These are phyloP conservation scores for Serilophus lunatus DNA, from an alignment of 2,113 vertebrate species.

Conservation along the genomic window DNA sequence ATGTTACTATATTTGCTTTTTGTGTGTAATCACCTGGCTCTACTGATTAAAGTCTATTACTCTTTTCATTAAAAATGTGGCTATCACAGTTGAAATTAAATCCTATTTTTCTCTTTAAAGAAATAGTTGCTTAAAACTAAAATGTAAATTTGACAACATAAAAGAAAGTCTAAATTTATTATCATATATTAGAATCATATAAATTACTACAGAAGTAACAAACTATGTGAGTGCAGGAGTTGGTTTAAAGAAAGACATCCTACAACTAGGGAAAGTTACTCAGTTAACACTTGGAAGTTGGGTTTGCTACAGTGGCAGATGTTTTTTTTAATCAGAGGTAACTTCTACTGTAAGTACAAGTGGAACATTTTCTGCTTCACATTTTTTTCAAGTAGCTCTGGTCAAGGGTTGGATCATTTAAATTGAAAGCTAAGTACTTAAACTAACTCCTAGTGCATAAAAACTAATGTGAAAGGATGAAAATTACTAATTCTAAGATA, in stretches of 20 bases:
- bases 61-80: neutral
- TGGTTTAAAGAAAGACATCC: neutral
- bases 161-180: neutral
- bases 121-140: neutral
- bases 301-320: neutral
- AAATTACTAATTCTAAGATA: neutral
- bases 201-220: neutral
- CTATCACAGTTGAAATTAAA: neutral
- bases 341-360: neutral
- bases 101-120: neutral
- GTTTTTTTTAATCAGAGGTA: neutral
- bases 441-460: rapidly evolving
- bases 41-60: neutral
- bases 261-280: neutral
- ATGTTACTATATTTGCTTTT: neutral
- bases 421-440: neutral
- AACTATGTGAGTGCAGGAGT: neutral
- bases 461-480: neutral
- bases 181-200: neutral
- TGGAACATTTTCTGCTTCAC: neutral
- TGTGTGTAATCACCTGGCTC: neutral
- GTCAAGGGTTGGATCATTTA: neutral
- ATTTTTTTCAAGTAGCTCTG: neutral
- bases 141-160: neutral
- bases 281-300: neutral